A percentile compares a stretch with the other conserved stretches of the same genome.
Evolutionary conservation across 2,113 vertebrate genomes (phyloP).

Genomic region (Pluvianellus socialis): DNA sequence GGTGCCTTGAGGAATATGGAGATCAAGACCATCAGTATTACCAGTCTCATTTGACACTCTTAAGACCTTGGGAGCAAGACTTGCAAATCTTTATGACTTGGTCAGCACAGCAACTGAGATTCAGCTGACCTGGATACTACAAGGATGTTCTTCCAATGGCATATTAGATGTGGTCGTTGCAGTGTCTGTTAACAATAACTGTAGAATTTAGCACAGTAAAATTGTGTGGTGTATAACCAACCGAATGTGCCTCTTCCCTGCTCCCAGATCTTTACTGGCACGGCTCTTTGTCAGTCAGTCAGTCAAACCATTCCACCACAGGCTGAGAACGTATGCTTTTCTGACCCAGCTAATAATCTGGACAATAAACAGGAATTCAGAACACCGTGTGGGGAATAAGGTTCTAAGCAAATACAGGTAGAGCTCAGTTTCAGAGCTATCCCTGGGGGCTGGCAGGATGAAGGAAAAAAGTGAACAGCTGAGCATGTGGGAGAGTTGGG

Average conservation of each 20-base stretch:
- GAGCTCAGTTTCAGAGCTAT: not conserved
- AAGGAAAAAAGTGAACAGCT: not conserved
- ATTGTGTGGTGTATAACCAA: not conserved
- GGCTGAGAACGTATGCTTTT: not conserved
- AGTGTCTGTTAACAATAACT: not conserved
- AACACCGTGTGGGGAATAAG: not conserved
- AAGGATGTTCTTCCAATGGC: not conserved
- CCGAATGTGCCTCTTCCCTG: rapidly evolving
- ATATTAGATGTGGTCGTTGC: not conserved
- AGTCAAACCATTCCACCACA: not conserved
- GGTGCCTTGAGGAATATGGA: not conserved
- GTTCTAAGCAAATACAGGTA: not conserved
- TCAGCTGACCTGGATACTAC: not conserved
- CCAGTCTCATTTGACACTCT: not conserved
- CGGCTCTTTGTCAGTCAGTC: not conserved
- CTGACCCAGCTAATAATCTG: not conserved
- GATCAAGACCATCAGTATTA: not conserved
- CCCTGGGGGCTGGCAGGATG: not conserved
- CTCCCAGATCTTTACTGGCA: not conserved
- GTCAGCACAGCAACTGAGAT: not conserved
- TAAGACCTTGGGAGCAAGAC: not conserved
- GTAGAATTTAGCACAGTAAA: not conserved
- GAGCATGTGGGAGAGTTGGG: not conserved
- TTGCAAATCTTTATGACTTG: not conserved
- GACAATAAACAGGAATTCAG: not conserved